Conservation (phyloP, 1,140 invertebrate species). For the Cydia pomonella region DNA sequence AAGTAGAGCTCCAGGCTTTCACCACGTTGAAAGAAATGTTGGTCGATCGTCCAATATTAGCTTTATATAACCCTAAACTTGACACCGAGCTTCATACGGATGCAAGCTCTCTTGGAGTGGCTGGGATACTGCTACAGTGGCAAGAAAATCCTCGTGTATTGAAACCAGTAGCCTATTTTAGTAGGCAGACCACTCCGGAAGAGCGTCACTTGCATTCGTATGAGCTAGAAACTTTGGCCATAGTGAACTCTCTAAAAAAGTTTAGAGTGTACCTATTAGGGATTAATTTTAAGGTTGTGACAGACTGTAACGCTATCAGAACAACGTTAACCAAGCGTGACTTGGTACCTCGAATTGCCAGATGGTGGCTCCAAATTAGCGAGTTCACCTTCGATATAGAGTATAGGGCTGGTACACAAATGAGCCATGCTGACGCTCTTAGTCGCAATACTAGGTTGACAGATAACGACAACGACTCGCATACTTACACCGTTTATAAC, state of each 20-base stretch:
- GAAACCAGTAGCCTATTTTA: constrained; percentile 48
- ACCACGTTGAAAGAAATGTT: constrained; percentile 40
- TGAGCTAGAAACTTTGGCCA: constrained; percentile 64
- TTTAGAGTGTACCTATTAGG: constrained; percentile 61
- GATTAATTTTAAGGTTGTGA: constrained; percentile 59
- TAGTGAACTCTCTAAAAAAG: constrained; percentile 49
- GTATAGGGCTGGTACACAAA: no score
- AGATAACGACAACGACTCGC: no score
- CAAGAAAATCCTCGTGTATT: constrained; percentile 36
- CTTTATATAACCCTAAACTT: constrained; percentile 54
- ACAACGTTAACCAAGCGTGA: constrained; percentile 54
- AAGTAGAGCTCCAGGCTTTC: constrained; percentile 42
- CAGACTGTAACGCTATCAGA: constrained; percentile 58
- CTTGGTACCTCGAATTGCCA: constrained; percentile 49
- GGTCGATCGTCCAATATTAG: constrained; percentile 50
- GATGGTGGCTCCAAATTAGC: no score
- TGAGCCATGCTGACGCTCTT: no score
- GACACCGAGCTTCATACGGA: constrained; percentile 52
- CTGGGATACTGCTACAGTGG: constrained; percentile 49
- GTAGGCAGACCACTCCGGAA: constrained; percentile 50
- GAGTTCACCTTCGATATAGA: no score
- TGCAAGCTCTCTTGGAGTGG: constrained; percentile 45
- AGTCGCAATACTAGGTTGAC: no score
- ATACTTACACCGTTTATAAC: no score
- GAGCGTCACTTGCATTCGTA: constrained; percentile 74